phyloP scores from a whole-genome alignment of 2,888 invertebrate genomes.

The Augiades crinisus region DNA sequence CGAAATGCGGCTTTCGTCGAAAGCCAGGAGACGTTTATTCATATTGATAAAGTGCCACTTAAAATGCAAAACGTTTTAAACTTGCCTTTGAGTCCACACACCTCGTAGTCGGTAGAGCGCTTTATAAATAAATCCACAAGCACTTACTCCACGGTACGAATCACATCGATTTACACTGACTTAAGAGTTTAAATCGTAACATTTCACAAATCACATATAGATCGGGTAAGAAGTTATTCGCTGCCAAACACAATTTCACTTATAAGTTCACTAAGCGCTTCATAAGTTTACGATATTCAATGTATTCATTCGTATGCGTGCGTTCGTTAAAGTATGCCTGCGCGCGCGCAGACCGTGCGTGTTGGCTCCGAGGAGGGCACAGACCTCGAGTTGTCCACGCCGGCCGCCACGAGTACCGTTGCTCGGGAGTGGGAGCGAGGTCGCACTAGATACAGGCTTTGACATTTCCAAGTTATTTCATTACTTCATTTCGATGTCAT shows the following conservation, averaged over 20 bases:
- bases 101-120: conserved; percentile 31
- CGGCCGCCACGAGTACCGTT: conserved; percentile 69
- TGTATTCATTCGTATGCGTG: not conserved
- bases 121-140: conserved; percentile 31
- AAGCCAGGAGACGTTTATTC: conserved; percentile 39
- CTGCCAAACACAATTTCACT: not conserved
- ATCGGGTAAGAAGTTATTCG: not conserved
- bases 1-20: conserved; percentile 29
- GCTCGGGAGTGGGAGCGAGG: conserved; percentile 69
- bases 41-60: conserved; percentile 54
- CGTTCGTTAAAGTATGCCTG: conserved; percentile 20
- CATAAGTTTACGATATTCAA: not conserved
- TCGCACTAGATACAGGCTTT: conserved; percentile 54
- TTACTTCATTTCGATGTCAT: conserved; percentile 60
- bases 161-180: conserved; percentile 44
- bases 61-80: conserved; percentile 47
- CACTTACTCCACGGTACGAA: conserved; percentile 52
- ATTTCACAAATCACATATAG: conserved; percentile 44
- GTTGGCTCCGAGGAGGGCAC: conserved; percentile 56
- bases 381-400: conserved; percentile 65
- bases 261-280: not conserved
- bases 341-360: conserved; percentile 51
- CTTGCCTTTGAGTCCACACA: conserved; percentile 50
- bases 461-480: conserved; percentile 72
- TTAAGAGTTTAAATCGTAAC: conserved; percentile 33